A percentile compares a stretch with the other conserved stretches of the same genome.
Conservation (phyloP, 2,888 invertebrate species). For the Scaeva pyrastri region DNA sequence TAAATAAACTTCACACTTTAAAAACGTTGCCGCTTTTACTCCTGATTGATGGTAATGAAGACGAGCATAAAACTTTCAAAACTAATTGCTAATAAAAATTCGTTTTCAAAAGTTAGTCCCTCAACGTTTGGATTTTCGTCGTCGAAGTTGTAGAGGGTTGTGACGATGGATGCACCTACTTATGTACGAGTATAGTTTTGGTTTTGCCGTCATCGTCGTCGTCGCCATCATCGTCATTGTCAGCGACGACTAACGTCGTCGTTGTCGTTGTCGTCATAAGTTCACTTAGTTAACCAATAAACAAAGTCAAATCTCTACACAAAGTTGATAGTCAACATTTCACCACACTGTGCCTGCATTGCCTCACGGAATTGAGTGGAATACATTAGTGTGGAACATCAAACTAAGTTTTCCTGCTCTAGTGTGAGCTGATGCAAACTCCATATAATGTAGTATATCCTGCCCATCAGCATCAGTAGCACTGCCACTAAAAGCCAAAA, state of each 20-base stretch:
- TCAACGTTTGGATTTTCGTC: conserved; percentile 19
- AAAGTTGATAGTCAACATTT: conserved; percentile 68
- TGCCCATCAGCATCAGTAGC: conserved; percentile 68
- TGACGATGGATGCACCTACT: background rate
- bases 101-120: conserved; percentile 48
- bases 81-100: conserved; percentile 60
- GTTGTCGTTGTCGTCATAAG: conserved; percentile 18
- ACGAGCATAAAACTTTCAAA: conserved; percentile 60
- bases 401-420: conserved; percentile 57
- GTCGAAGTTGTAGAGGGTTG: background rate
- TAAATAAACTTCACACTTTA: conserved; percentile 37
- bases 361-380: conserved; percentile 65
- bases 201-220: background rate
- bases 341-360: conserved; percentile 39
- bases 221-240: background rate
- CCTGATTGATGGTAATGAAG: conserved; percentile 58
- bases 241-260: no score
- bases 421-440: conserved; percentile 48
- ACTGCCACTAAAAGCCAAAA: conserved; percentile 69
- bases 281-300: conserved; percentile 71
- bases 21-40: conserved; percentile 44
- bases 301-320: conserved; percentile 71
- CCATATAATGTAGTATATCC: conserved; percentile 50
- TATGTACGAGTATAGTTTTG: no score
- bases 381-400: conserved; percentile 74